Evolutionary conservation across 1,140 invertebrate genomes (phyloP).

Genomic region (Heliconius hermathena): DNA sequence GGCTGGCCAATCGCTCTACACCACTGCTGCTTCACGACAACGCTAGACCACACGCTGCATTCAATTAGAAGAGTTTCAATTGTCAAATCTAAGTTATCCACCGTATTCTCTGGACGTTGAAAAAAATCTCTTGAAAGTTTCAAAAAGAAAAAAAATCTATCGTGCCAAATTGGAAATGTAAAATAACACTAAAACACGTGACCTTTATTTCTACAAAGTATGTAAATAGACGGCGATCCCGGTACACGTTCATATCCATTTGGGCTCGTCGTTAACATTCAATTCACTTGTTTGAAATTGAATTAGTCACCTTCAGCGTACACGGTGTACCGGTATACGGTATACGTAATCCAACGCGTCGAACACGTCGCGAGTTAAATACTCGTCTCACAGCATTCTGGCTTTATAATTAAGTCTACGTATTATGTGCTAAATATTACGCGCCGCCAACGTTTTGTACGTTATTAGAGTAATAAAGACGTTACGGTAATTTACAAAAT

Average conservation of each 20-base stretch:
- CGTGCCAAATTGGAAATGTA: too few relatives aligned
- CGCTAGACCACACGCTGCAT: fast-evolving
- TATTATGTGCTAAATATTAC: background rate
- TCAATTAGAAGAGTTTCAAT: too few relatives aligned
- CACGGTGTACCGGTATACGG: background rate
- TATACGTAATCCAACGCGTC: background rate
- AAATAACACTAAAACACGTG: too few relatives aligned
- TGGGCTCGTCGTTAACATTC: slow-evolving; percentile 10
- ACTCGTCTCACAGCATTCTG: slow-evolving; percentile 4
- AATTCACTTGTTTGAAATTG: slow-evolving; percentile 13
- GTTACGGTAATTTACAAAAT: background rate
- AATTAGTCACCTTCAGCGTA: slow-evolving; percentile 15
- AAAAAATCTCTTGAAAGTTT: too few relatives aligned
- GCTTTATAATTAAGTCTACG: slow-evolving; percentile 17
- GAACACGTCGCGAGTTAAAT: slow-evolving; percentile 5
- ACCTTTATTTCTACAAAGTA: background rate
- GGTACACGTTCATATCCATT: background rate
- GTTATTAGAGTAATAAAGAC: slow-evolving; percentile 6
- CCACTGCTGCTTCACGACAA: too few relatives aligned
- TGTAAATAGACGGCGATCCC: slow-evolving; percentile 4
- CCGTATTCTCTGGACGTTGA: too few relatives aligned
- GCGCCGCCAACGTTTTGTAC: slow-evolving; percentile 8
- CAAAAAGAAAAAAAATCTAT: too few relatives aligned
- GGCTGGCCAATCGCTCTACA: too few relatives aligned
- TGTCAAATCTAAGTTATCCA: too few relatives aligned